These are phyloP conservation scores for Athetis lepigone DNA, from an alignment of 2,888 invertebrate species.

Conservation along the genomic window DNA sequence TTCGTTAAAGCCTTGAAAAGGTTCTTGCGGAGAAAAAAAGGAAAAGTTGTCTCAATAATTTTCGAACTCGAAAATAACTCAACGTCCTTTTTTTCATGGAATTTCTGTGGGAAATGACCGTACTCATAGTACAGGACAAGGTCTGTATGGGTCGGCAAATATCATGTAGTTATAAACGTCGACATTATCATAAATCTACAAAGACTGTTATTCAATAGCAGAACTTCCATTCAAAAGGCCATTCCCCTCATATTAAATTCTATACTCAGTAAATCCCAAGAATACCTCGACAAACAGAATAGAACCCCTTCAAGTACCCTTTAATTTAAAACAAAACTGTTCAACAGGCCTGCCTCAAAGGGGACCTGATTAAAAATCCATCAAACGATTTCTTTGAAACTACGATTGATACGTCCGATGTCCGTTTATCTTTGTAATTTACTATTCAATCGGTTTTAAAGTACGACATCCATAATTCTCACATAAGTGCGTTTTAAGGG, in stretches of 20 bases:
- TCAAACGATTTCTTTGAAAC: conserved; percentile 55
- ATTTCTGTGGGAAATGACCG: too few species aligned
- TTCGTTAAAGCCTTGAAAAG: too few species aligned
- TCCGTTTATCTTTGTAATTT: conserved; percentile 58
- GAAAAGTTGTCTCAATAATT: too few species aligned
- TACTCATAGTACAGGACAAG: too few species aligned
- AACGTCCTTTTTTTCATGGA: too few species aligned
- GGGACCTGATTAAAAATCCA: conserved; percentile 56
- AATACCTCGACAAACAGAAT: conserved; percentile 49
- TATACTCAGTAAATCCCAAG: conserved; percentile 25
- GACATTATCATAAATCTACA: background rate
- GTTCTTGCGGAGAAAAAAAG: too few species aligned
- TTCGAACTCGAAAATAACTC: too few species aligned
- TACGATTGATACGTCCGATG: conserved; percentile 45
- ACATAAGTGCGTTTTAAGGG: conserved; percentile 29
- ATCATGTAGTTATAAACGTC: too few species aligned
- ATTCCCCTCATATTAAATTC: conserved; percentile 20
- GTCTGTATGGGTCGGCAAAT: too few species aligned
- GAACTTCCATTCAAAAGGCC: background rate
- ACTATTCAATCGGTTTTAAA: conserved; percentile 55
- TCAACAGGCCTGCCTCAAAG: conserved; percentile 42
- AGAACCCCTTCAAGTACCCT: conserved; percentile 22
- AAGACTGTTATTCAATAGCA: background rate
- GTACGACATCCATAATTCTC: conserved; percentile 48
- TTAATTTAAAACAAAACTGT: conserved; percentile 48